These are phyloP conservation scores for Metopia argyrocephala DNA, from an alignment of 2,888 invertebrate species.

Conservation along the genomic window DNA sequence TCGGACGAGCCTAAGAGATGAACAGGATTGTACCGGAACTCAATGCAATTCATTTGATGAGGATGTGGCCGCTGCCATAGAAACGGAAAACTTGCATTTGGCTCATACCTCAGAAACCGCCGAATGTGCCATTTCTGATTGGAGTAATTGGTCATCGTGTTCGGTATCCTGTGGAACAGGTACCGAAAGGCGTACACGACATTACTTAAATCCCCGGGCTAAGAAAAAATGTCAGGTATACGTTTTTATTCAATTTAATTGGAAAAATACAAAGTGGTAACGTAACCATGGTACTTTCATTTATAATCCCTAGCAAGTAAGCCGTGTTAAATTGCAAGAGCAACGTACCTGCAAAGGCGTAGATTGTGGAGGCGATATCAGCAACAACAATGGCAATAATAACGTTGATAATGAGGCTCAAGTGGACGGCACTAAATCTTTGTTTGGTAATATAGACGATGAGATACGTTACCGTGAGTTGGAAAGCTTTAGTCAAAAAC, in stretches of 20 bases:
- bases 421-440: constrained; percentile 67
- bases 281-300: too few species aligned
- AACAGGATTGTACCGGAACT: constrained; percentile 78
- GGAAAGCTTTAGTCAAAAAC: constrained; percentile 73
- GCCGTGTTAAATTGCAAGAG: constrained; percentile 79
- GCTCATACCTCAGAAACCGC: constrained; percentile 77
- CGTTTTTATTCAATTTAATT: too few species aligned
- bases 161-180: constrained; percentile 86
- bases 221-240: constrained; percentile 82
- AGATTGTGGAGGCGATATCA: constrained; percentile 70
- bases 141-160: constrained; percentile 90
- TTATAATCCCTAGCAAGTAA: constrained; percentile 69
- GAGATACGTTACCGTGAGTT: constrained; percentile 68
- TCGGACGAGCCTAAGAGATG: constrained; percentile 72
- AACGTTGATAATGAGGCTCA: constrained; percentile 65
- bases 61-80: constrained; percentile 65
- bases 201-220: constrained; percentile 82
- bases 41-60: constrained; percentile 74
- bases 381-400: constrained; percentile 36
- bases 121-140: constrained; percentile 85
- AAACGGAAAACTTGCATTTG: constrained; percentile 51
- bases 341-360: constrained; percentile 78
- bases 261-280: too few species aligned
- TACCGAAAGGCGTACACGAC: constrained; percentile 84
- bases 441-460: constrained; percentile 63